These are phyloP conservation scores for Xenus cinereus DNA, from an alignment of 2,113 vertebrate species.

Conservation along the genomic window DNA sequence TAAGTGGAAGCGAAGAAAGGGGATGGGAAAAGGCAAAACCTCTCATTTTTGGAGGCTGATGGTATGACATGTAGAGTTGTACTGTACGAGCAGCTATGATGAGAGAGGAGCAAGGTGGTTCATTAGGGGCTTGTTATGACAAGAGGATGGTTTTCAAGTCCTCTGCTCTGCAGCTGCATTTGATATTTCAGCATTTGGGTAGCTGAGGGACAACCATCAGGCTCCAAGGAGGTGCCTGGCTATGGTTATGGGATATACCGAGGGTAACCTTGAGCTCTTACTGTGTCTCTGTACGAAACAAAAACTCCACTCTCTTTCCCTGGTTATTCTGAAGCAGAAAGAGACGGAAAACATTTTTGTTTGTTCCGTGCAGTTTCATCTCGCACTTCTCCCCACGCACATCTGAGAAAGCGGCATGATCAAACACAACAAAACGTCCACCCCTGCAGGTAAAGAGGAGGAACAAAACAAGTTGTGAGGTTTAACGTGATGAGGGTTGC, in stretches of 20 bases:
- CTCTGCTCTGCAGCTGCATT: not conserved
- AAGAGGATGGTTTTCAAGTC: not conserved
- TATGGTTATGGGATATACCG: not conserved
- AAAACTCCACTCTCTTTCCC: constrained; percentile 75
- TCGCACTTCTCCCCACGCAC: constrained; percentile 89
- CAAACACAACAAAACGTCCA: constrained; percentile 87
- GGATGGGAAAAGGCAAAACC: not conserved
- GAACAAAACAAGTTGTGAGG: not conserved
- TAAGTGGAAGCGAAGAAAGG: not conserved
- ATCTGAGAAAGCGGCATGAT: constrained; percentile 84
- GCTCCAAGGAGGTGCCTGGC: not conserved
- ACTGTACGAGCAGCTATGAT: not conserved
- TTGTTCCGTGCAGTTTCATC: constrained; percentile 88
- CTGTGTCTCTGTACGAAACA: constrained; percentile 90
- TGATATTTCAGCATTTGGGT: not conserved
- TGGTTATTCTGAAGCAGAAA: constrained; percentile 76
- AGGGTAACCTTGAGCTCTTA: constrained; percentile 71
- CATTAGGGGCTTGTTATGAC: not conserved
- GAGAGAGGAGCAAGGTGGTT: not conserved
- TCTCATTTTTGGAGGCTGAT: not conserved
- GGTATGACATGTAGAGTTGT: not conserved
- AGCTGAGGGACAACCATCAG: not conserved
- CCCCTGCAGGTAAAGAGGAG: constrained; percentile 71
- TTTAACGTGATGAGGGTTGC: not conserved
- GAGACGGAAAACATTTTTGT: constrained; percentile 91